Percentiles rank a stretch among this genome's conserved stretches.
Evolutionary conservation across 2,888 invertebrate species (phyloP).

Genomic region (Eristalis tenax): DNA sequence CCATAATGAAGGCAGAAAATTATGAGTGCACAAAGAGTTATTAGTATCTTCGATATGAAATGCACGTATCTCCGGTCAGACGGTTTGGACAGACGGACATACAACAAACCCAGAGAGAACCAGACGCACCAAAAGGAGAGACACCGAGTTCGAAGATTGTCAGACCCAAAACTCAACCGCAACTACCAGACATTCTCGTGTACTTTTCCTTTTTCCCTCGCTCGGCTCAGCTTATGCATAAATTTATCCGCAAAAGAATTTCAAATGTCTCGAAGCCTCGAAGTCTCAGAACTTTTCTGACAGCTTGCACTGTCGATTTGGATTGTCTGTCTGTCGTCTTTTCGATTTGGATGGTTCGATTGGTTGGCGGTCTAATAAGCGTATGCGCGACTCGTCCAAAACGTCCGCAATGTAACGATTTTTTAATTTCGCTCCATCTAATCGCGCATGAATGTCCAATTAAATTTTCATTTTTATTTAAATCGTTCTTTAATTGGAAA

Average conservation of each 20-base stretch:
- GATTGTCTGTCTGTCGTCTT: slow-evolving; percentile 4
- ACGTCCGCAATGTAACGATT: slow-evolving; percentile 71
- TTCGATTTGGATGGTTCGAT: background rate
- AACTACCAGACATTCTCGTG: slow-evolving; percentile 34
- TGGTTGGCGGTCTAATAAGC: slow-evolving; percentile 66
- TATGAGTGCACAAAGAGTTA: slow-evolving; percentile 68
- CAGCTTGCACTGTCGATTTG: slow-evolving; percentile 21
- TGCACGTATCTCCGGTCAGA: slow-evolving; percentile 72
- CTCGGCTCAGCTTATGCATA: slow-evolving; percentile 15
- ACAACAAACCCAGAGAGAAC: slow-evolving; percentile 48
- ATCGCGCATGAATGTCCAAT: slow-evolving; percentile 72
- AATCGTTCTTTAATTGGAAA: slow-evolving; percentile 70
- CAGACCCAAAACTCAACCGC: slow-evolving; percentile 40
- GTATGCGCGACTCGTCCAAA: slow-evolving; percentile 71
- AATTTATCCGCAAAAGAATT: slow-evolving; percentile 60
- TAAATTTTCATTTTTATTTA: slow-evolving; percentile 69
- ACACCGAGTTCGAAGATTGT: slow-evolving; percentile 45
- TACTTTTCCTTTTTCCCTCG: slow-evolving; percentile 17
- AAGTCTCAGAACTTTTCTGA: slow-evolving; percentile 54
- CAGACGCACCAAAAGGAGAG: slow-evolving; percentile 52
- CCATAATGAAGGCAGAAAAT: slow-evolving; percentile 43
- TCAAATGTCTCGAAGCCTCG: slow-evolving; percentile 55
- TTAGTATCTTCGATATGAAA: slow-evolving; percentile 71
- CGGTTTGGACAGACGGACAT: slow-evolving; percentile 51
- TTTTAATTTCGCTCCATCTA: slow-evolving; percentile 72